Percentiles rank a stretch among this genome's conserved stretches.
Evolutionary conservation across 2,888 invertebrate genomes (phyloP).

Genomic region (Epinotia ramella): DNA sequence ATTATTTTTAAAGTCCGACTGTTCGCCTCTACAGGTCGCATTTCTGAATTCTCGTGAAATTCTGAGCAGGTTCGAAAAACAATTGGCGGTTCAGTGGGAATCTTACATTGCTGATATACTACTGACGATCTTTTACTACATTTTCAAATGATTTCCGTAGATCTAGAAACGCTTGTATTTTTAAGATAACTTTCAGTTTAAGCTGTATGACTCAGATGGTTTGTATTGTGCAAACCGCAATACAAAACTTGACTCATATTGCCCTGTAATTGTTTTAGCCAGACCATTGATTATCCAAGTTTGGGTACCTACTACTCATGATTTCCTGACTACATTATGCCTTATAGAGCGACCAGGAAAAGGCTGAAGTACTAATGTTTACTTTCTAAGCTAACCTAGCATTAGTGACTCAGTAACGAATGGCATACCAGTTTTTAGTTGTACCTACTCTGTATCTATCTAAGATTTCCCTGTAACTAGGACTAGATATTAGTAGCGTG

Average conservation of each 20-base stretch:
- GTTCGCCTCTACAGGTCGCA: too few species aligned
- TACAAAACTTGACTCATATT: neutral
- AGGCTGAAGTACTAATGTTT: neutral
- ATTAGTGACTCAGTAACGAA: slow-evolving; percentile 1
- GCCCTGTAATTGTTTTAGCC: neutral
- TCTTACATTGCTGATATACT: too few species aligned
- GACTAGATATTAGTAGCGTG: neutral
- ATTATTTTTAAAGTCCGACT: too few species aligned
- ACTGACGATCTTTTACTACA: too few species aligned
- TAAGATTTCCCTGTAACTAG: neutral
- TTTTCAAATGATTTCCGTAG: too few species aligned
- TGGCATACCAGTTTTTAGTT: neutral
- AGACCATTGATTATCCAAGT: neutral
- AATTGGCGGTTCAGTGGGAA: too few species aligned
- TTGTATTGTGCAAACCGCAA: neutral
- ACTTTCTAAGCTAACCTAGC: slow-evolving; percentile 32
- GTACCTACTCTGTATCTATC: too few species aligned
- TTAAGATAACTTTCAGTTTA: too few species aligned
- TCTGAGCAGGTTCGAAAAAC: too few species aligned
- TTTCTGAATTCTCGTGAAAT: too few species aligned
- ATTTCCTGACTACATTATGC: slow-evolving; percentile 5
- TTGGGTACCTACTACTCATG: neutral
- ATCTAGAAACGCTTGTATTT: too few species aligned
- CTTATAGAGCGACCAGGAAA: slow-evolving; percentile 8
- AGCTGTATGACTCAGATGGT: too few species aligned